Base-by-base conservation (phyloP, 2,888 invertebrate genomes). In the Trissoscelio sp. region DNA sequence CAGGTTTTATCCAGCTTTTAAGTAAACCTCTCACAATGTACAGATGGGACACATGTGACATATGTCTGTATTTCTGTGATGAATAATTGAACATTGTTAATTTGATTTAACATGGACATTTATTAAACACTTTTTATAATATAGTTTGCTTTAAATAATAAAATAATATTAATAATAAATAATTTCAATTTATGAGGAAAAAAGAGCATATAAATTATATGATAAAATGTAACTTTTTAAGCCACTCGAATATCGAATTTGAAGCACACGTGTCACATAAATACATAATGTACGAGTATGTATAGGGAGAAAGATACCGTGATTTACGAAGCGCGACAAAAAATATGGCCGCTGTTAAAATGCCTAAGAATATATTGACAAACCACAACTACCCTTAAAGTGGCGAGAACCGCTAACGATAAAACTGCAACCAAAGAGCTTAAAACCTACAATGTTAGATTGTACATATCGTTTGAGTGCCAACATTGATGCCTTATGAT, bases 341-440 rank as follows among this genome's bases (percentile, higher is more conserved):
- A 88, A 88, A 88, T 88, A 88, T 87, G 83, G 84, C 88, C 83
- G 82, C 78, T 79, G 83, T 86, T 85, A 86, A 87, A 88, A 86
- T 85, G 84, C 81, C 83, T 82, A 75, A 62, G 83, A 31, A 72
- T 83, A 70, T 75, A 72, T 78, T 46, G 80, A 55, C 69, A 48
- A 42, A 70, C 66, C 81, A 18, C 74, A 74, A 66, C 62, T 46
- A 78, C 79, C 81, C 75, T 74, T 64, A 48, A 67, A 69, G 66
- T 42, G 46, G 62, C 66, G 67, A 46, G 57, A 67, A 53, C 60
- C 58, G 51, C 55, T 78, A 64, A 81, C 78, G 58, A 69, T 67
- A 69, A 73, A 75, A 62, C 28, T 69, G 79, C 62, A 48, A 42
- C 16, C 37, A 16, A 39, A 55, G 16, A 34, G 48, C 64, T 48